These are phyloP conservation scores for Hemaris fuciformis DNA, from an alignment of 2,888 invertebrate species.

Conservation along the genomic window DNA sequence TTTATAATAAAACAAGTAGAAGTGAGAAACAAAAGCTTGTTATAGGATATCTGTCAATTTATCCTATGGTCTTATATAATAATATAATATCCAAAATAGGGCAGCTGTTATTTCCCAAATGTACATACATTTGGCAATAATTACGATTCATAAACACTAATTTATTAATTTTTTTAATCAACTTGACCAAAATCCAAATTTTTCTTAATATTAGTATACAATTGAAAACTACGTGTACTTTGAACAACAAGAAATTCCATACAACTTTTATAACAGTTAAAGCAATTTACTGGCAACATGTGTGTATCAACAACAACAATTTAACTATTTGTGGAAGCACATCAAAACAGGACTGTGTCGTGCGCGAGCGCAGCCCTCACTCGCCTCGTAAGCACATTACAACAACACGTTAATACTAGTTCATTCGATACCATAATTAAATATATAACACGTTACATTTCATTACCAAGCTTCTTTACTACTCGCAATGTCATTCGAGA, in stretches of 20 bases:
- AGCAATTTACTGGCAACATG: conserved; percentile 28
- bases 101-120: neutral
- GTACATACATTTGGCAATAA: neutral
- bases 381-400: neutral
- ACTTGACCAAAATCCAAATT: neutral
- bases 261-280: conserved; percentile 19
- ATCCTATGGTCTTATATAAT: neutral
- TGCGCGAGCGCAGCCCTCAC: neutral
- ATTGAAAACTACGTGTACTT: conserved; percentile 13
- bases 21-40: neutral
- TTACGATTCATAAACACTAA: neutral
- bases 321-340: conserved; percentile 67
- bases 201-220: conserved; percentile 5
- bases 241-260: conserved; percentile 11
- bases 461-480: neutral
- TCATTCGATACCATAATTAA: neutral
- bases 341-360: conserved; percentile 37
- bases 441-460: neutral
- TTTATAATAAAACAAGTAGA: neutral
- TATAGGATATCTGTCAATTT: neutral
- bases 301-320: conserved; percentile 52
- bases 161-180: neutral
- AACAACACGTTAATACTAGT: neutral
- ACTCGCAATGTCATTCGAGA: neutral
- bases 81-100: neutral